Evolutionary conservation across 2,888 invertebrate species (phyloP), one percentile per base, ranked within the genome.

Genomic region (Achlya flavicornis): DNA sequence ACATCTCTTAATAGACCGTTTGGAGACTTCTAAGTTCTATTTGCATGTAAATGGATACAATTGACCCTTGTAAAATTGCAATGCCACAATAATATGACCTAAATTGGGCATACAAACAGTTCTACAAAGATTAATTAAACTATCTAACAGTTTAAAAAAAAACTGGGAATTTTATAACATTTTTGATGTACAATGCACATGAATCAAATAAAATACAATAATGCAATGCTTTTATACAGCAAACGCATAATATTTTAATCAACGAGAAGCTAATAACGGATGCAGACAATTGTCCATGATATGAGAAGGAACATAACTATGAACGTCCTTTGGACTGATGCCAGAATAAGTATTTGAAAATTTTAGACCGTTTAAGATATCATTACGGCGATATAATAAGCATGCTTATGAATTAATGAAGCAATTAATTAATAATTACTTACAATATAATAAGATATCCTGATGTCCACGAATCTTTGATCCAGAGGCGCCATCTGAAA

Each of bases 401-500:
- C 4, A 35, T 8, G 11, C 16, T 59, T 16, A 46, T 6, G 3
- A 41, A 41, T 41, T 3, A 14, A 58, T 58, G 14, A 41, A 12
- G 35, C 16, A 60, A 38, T 4, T 46, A 57, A 38, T 63, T 48
- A 26, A 60, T 19, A 32, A 58, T 1, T 12, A 66, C 74, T 72
- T 64, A 74, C 74, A 66, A 63, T 69, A 74, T 74, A 67, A 64
- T 68, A 69, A 71, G 48, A 63, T 70, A 64, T 58, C 67, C 69
- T 63, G 35, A 19, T 32, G 8, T 33, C 46, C 61, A 61, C 60
- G 53, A 46, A 62, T 7, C 38, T 5, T 58, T 59, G n/a, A n/a
- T 61, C 58, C 53, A 59, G 38, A 35, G 58, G 60, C 76, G 62
- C 76, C 78, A 79, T 76, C 87, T 87, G 87, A 83, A 87, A 87